Evolutionary conservation across 2,113 vertebrate genomes (phyloP).

Genomic region (Equus przewalskii): DNA sequence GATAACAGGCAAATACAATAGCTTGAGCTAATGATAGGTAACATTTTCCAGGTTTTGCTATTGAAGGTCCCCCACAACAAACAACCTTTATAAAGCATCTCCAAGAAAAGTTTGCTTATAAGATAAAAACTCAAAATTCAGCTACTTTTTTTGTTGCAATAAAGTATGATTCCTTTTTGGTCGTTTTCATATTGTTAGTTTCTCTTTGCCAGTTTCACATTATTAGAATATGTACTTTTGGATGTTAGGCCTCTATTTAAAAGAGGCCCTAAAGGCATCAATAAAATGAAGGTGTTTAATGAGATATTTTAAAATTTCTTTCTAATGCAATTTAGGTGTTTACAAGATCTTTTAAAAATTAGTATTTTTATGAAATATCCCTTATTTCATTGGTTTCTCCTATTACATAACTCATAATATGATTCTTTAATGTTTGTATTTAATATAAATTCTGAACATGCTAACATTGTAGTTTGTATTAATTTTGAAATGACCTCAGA

Average conservation of each 20-base stretch:
- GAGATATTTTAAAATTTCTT: neutral
- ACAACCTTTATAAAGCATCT: slow-evolving; percentile 37
- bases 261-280: neutral
- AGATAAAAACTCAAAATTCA: slow-evolving; percentile 65
- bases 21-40: slow-evolving; percentile 48
- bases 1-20: slow-evolving; percentile 63
- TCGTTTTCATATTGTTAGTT: slow-evolving; percentile 46
- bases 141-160: slow-evolving; percentile 71
- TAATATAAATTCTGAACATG: neutral
- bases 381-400: neutral
- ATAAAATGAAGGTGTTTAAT: neutral
- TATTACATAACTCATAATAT: neutral
- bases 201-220: neutral
- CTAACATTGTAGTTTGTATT: neutral
- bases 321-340: neutral
- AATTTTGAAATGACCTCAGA: neutral
- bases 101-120: slow-evolving; percentile 12
- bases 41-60: slow-evolving; percentile 73
- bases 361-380: neutral
- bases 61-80: slow-evolving; percentile 49
- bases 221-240: slow-evolving; percentile 20
- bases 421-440: neutral
- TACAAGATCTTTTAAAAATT: neutral
- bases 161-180: slow-evolving; percentile 36
- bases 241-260: neutral